Percentiles rank a stretch among this genome's conserved stretches.
phyloP scores from a whole-genome alignment of 2,113 vertebrate species.

The Pardalotus punctatus region DNA sequence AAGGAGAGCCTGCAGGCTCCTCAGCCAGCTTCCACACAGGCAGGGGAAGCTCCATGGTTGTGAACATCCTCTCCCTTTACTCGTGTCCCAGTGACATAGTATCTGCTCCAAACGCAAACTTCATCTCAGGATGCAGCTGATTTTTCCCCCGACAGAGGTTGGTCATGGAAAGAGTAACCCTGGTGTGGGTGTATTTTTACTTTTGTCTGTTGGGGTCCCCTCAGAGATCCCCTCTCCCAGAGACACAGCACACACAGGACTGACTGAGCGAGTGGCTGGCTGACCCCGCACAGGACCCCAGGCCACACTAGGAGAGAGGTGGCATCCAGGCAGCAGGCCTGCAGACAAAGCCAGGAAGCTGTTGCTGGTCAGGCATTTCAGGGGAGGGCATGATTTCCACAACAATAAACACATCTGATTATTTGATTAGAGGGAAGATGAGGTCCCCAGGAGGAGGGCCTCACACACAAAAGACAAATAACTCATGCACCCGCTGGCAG shows the following conservation, averaged over 20 bases:
- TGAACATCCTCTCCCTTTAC: neutral
- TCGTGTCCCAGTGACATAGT: neutral
- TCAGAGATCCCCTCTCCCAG: neutral
- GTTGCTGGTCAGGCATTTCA: constrained; percentile 18
- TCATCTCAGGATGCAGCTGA: neutral
- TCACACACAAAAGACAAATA: constrained; percentile 20
- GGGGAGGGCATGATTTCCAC: constrained; percentile 15
- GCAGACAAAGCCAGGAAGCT: constrained; percentile 15
- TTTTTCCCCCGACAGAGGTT: neutral
- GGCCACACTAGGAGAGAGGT: neutral
- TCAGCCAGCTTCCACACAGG: neutral
- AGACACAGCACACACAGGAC: neutral
- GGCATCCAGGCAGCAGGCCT: neutral
- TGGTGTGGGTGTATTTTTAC: neutral
- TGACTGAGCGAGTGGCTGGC: rapidly evolving
- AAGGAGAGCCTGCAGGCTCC: neutral
- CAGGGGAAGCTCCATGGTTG: neutral
- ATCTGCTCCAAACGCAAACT: neutral
- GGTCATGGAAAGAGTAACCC: neutral
- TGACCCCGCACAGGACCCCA: rapidly evolving
- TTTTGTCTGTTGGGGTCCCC: neutral
- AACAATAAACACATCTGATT: constrained; percentile 29
- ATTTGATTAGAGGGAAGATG: neutral
- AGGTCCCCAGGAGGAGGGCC: neutral
- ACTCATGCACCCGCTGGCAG: neutral